phyloP scores from a whole-genome alignment of 2,888 invertebrate species.

The Tipula vernalis region DNA sequence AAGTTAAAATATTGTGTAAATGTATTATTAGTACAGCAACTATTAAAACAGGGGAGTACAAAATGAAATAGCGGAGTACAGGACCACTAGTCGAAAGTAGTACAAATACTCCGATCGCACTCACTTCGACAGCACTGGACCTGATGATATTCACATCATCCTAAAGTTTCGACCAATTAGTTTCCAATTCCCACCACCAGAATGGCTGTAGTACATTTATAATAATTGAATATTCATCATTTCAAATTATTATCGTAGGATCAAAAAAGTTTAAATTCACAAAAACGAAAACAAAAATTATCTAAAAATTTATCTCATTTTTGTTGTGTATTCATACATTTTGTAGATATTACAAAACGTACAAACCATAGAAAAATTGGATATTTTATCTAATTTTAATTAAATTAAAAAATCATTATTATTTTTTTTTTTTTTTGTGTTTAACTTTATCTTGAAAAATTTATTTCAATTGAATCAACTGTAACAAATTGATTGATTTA shows the following conservation, averaged over 20 bases:
- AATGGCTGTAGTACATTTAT: too few relatives aligned
- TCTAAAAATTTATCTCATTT: neutral
- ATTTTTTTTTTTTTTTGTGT: neutral
- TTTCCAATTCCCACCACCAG: too few relatives aligned
- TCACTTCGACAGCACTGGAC: too few relatives aligned
- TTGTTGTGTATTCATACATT: neutral
- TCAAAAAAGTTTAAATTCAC: neutral
- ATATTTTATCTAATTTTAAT: neutral
- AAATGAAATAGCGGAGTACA: too few relatives aligned
- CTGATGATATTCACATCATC: too few relatives aligned
- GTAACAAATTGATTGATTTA: slow-evolving; percentile 4
- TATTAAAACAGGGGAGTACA: too few relatives aligned
- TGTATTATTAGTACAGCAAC: too few relatives aligned
- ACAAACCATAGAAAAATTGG: neutral
- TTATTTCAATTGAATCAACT: neutral
- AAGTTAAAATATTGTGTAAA: too few relatives aligned
- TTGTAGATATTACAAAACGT: neutral
- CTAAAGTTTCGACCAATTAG: too few relatives aligned
- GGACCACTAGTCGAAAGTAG: too few relatives aligned
- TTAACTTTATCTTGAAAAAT: neutral
- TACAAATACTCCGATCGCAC: too few relatives aligned
- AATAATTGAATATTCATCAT: neutral
- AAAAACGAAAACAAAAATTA: neutral
- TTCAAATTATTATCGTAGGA: neutral
- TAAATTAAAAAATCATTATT: slow-evolving; percentile 4